phyloP scores from a whole-genome alignment of 2,113 vertebrate species.

The Felis catus region F.catus_Fca126_mat1.0 CM031418.1:35619501-35620000 shows the following conservation, averaged over 20 bases:
- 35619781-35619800: neutral
- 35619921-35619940: neutral
- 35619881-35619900: neutral
- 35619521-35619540: neutral
- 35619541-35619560: neutral
- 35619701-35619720: neutral
- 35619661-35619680: neutral
- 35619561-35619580: neutral
- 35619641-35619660: neutral
- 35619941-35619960: neutral
- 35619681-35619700: neutral
- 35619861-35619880: neutral
- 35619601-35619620: neutral
- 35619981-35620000: neutral
- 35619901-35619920: neutral
- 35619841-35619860: neutral
- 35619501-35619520: rapidly evolving
- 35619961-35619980: neutral
- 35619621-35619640: neutral
- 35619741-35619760: neutral
- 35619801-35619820: neutral
- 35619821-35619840: neutral
- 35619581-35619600: neutral
- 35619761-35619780: neutral
- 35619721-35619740: neutral